Conservation (phyloP, 2,888 invertebrate genomes). For the Aricia artaxerxes region DNA sequence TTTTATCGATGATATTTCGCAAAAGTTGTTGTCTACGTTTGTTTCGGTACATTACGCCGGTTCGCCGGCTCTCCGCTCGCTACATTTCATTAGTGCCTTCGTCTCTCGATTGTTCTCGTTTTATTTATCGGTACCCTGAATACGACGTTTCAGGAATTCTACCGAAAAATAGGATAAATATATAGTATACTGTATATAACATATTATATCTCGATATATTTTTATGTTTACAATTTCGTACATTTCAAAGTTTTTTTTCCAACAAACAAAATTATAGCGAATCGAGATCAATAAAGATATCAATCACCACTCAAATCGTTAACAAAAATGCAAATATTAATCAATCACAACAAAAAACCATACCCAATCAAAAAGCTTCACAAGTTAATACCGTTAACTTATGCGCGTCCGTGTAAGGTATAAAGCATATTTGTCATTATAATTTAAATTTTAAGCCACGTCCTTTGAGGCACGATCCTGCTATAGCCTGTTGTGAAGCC, state of each 20-base stretch:
- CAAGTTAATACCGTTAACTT: conserved; percentile 10
- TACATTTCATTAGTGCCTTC: conserved; percentile 73
- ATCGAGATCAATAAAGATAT: no score
- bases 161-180: conserved; percentile 9
- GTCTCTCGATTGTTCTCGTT: conserved; percentile 59
- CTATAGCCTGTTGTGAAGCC: conserved; percentile 52
- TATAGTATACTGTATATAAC: neutral
- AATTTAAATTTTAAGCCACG: conserved; percentile 40
- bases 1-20: conserved; percentile 56
- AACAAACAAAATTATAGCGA: neutral
- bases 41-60: conserved; percentile 69
- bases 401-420: conserved; percentile 11
- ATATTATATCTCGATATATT: neutral
- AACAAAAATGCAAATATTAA: neutral
- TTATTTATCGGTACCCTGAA: conserved; percentile 53
- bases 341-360: neutral
- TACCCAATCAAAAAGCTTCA: neutral
- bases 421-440: conserved; percentile 32
- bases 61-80: conserved; percentile 54
- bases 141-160: neutral
- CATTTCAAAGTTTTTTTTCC: neutral
- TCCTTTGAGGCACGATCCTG: conserved; percentile 42
- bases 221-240: neutral
- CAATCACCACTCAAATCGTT: neutral
- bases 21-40: conserved; percentile 58